Conservation (phyloP, 2,113 vertebrate species). For the Andinoacara biseriatus region DNA sequence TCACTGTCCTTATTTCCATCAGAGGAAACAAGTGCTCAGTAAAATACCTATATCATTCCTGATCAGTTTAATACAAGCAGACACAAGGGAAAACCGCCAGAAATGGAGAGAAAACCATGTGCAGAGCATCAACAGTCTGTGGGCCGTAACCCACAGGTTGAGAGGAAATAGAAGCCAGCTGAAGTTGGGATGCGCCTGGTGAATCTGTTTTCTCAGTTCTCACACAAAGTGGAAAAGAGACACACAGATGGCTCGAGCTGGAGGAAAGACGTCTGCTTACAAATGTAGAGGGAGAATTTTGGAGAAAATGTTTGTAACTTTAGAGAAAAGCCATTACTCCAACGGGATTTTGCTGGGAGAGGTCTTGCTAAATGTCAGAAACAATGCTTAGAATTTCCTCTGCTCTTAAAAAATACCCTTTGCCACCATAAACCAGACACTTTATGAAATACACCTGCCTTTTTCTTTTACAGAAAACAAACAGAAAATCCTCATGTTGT, state of each 20-base stretch:
- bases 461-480: no score
- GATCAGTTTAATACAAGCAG: constrained; percentile 66
- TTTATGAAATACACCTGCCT: no score
- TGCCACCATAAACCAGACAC: not conserved
- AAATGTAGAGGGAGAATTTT: constrained; percentile 17
- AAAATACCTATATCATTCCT: constrained; percentile 55
- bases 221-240: constrained; percentile 50
- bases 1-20: constrained; percentile 26
- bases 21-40: constrained; percentile 51
- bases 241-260: constrained; percentile 41
- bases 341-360: not conserved
- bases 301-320: constrained; percentile 15
- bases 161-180: constrained; percentile 73
- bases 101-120: constrained; percentile 65
- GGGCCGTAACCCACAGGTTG: constrained; percentile 68
- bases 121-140: constrained; percentile 68
- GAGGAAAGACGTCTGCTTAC: constrained; percentile 36
- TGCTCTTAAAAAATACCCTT: not conserved
- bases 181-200: constrained; percentile 59
- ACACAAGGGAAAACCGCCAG: constrained; percentile 53
- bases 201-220: constrained; percentile 69
- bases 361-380: constrained; percentile 15
- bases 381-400: not conserved
- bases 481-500: no score
- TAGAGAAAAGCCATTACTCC: constrained; percentile 14